These are phyloP conservation scores for Pygoscelis adeliae DNA, from an alignment of 2,113 vertebrate species.

Conservation along the genomic window DNA sequence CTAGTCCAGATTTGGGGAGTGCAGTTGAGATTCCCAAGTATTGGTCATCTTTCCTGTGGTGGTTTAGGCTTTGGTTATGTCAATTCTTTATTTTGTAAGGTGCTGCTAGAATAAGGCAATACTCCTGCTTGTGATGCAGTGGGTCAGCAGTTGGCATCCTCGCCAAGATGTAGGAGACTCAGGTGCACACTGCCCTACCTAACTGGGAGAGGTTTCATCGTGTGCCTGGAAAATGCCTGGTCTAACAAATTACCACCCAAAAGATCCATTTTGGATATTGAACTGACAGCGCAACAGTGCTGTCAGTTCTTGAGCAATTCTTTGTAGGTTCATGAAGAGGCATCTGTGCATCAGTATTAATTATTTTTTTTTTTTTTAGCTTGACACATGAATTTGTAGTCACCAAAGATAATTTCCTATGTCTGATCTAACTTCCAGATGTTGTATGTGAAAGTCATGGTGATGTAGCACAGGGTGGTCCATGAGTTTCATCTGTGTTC, in stretches of 20 bases:
- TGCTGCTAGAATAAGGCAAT: not conserved
- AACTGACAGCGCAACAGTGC: not conserved
- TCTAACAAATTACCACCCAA: not conserved
- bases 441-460: not conserved
- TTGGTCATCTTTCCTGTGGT: not conserved
- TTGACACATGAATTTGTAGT: not conserved
- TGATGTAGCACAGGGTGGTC: not conserved
- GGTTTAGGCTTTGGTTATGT: not conserved
- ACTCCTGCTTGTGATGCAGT: not conserved
- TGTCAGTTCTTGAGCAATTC: not conserved
- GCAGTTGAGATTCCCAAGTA: not conserved
- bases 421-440: not conserved
- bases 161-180: not conserved
- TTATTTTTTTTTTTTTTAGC: not conserved
- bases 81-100: not conserved
- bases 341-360: not conserved
- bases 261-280: not conserved
- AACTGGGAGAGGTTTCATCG: not conserved
- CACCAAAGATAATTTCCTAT: not conserved
- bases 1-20: not conserved
- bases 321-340: not conserved
- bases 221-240: not conserved
- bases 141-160: not conserved
- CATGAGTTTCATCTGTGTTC: not conserved
- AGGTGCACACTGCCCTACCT: not conserved